These are phyloP conservation scores for Pinctada fucata DNA, from an alignment of 2,888 invertebrate species.

Conservation along the genomic window DNA sequence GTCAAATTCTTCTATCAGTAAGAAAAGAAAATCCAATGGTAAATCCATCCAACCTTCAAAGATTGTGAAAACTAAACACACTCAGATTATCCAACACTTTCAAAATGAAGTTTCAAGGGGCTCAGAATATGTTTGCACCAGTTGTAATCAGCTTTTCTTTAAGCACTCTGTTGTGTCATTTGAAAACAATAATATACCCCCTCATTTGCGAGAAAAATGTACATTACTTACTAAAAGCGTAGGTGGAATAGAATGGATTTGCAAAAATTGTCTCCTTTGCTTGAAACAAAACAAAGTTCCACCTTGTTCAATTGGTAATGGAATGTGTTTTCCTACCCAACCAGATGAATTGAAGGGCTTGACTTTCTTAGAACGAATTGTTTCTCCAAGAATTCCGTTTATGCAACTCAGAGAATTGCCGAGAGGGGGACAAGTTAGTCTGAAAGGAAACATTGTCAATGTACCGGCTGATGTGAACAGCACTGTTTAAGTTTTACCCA, in stretches of 20 bases:
- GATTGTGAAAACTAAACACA: too few species aligned
- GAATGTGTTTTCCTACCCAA: slow-evolving; percentile 31
- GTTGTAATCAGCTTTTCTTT: slow-evolving; percentile 28
- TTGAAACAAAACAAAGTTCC: slow-evolving; percentile 34
- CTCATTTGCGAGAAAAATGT: slow-evolving; percentile 2
- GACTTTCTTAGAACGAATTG: slow-evolving; percentile 65
- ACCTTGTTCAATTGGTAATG: slow-evolving; percentile 35
- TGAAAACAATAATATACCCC: neutral
- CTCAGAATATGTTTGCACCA: slow-evolving; percentile 24
- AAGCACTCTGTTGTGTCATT: slow-evolving; percentile 8
- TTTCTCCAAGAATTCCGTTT: slow-evolving; percentile 70
- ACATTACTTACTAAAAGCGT: neutral
- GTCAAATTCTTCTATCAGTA: too few species aligned
- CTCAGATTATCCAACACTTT: slow-evolving; percentile 6
- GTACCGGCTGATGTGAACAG: slow-evolving; percentile 60
- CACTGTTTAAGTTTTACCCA: slow-evolving; percentile 22
- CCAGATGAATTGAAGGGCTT: slow-evolving; percentile 33
- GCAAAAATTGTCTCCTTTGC: slow-evolving; percentile 22
- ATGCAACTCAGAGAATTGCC: slow-evolving; percentile 72
- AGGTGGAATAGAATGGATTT: slow-evolving; percentile 5
- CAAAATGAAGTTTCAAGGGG: slow-evolving; percentile 9
- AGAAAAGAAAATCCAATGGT: too few species aligned
- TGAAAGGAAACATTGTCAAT: slow-evolving; percentile 65
- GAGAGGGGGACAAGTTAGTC: slow-evolving; percentile 46
- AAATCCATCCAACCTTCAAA: too few species aligned